These are phyloP conservation scores for Oscheius sp. DNA, from an alignment of 2,888 invertebrate genomes.

Conservation along the genomic window DNA sequence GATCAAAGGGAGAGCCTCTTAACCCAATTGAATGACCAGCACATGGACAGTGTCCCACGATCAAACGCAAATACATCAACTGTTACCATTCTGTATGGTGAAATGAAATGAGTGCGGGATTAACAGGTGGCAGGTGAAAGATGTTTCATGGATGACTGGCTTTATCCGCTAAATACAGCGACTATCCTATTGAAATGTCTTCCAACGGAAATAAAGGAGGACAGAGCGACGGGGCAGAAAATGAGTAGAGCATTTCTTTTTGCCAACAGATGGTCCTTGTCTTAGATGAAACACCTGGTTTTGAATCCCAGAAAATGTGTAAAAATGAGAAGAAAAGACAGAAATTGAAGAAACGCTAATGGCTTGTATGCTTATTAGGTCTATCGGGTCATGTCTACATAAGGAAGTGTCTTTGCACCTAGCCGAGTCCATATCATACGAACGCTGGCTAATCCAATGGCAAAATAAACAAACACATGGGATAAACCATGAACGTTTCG, in stretches of 20 bases:
- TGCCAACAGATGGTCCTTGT: no score
- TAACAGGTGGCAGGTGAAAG: conserved; percentile 18
- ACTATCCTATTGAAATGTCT: conserved; percentile 15
- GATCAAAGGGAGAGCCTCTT: conserved; percentile 30
- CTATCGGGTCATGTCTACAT: conserved; percentile 13
- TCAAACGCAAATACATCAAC: conserved; percentile 15
- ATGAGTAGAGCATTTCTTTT: background rate
- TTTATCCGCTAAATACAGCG: conserved; percentile 30
- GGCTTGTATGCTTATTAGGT: conserved; percentile 1
- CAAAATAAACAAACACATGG: conserved; percentile 34
- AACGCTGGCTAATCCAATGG: conserved; percentile 30
- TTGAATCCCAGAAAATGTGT: background rate
- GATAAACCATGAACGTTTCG: conserved; percentile 31
- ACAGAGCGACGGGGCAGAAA: background rate
- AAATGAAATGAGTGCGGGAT: conserved; percentile 1
- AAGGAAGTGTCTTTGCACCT: conserved; percentile 29
- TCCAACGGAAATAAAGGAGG: background rate
- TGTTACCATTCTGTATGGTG: background rate
- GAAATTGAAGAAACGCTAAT: background rate
- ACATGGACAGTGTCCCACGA: conserved; percentile 28
- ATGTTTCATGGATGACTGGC: conserved; percentile 12
- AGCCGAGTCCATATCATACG: conserved; percentile 16
- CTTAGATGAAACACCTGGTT: no score
- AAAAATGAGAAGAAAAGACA: background rate
- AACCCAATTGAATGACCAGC: conserved; percentile 28